A percentile compares a stretch with the other conserved stretches of the same genome.
Evolutionary conservation across 2,888 invertebrate species (phyloP).

Genomic region (Lordiphosa fenestrarum): DNA sequence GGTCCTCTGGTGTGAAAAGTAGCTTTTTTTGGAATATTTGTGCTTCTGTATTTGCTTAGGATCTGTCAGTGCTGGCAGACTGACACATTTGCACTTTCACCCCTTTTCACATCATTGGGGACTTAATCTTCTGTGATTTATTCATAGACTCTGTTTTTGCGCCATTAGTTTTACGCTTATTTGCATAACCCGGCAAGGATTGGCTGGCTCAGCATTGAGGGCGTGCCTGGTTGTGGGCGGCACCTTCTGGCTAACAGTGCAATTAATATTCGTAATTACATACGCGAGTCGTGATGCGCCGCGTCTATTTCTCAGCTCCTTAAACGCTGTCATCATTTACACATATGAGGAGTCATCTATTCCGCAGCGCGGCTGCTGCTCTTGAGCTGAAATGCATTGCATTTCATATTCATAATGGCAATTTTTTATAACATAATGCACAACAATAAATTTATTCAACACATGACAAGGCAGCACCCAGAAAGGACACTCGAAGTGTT

Average conservation of each 20-base stretch:
- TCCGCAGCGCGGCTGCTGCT: conserved; percentile 20
- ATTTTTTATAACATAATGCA: conserved; percentile 66
- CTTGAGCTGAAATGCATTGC: conserved; percentile 53
- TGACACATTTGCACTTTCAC: conserved; percentile 45
- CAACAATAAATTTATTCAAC: conserved; percentile 74
- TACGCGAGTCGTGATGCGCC: conserved; percentile 21
- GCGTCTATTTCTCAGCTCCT: conserved; percentile 32
- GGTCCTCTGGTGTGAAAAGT: conserved; percentile 12
- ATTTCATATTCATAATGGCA: conserved; percentile 69
- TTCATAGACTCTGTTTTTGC: conserved; percentile 67
- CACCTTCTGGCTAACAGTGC: conserved; percentile 20
- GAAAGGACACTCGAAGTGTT: conserved; percentile 42
- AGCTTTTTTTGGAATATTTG: conserved; percentile 17
- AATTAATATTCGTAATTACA: conserved; percentile 72
- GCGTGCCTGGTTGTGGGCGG: conserved; percentile 9
- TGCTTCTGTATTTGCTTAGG: conserved; percentile 57
- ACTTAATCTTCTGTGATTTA: conserved; percentile 72
- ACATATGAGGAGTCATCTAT: conserved; percentile 34
- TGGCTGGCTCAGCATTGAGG: conserved; percentile 8
- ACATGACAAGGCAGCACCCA: conserved; percentile 46
- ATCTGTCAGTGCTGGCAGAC: conserved; percentile 11
- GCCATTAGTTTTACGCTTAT: conserved; percentile 66
- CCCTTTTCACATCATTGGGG: conserved; percentile 69
- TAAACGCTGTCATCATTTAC: conserved; percentile 45
- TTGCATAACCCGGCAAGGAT: conserved; percentile 42